A percentile compares a stretch with the other conserved stretches of the same genome.
phyloP scores from a whole-genome alignment of 2,113 vertebrate genomes.

The Donacobius atricapilla region DNA sequence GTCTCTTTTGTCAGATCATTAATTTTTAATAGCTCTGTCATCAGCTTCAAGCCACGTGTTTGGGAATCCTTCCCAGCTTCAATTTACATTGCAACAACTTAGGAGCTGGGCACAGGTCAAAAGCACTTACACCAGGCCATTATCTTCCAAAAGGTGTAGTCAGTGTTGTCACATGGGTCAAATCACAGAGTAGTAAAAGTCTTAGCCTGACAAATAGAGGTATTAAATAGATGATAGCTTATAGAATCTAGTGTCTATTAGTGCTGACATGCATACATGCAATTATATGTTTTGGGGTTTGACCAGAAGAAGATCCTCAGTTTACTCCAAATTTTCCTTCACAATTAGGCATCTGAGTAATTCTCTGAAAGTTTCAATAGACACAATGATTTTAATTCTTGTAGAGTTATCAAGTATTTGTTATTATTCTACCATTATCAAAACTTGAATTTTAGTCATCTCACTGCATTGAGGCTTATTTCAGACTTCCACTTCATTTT shows the following conservation, averaged over 20 bases:
- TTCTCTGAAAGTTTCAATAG: neutral
- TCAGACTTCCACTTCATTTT: neutral
- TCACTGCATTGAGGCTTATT: neutral
- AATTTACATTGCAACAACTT: neutral
- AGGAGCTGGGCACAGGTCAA: neutral
- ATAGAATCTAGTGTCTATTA: neutral
- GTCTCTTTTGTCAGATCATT: conserved; percentile 4
- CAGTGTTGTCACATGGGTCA: neutral
- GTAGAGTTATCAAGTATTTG: neutral
- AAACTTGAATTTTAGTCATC: neutral
- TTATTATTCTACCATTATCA: neutral
- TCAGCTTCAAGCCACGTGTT: neutral
- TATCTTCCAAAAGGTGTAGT: neutral
- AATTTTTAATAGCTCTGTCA: conserved; percentile 21
- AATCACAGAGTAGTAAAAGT: neutral
- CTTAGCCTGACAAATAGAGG: neutral
- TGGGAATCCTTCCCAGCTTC: neutral
- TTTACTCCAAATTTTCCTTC: neutral
- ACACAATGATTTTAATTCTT: neutral
- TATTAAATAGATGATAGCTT: neutral
- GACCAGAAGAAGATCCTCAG: neutral
- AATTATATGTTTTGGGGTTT: neutral
- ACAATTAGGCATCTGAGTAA: neutral
- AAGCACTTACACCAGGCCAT: neutral
- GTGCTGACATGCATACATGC: neutral